Evolutionary conservation across 2,113 vertebrate genomes (phyloP), one percentile per base, ranked within the genome.

Genomic region (Proteles cristata): DNA sequence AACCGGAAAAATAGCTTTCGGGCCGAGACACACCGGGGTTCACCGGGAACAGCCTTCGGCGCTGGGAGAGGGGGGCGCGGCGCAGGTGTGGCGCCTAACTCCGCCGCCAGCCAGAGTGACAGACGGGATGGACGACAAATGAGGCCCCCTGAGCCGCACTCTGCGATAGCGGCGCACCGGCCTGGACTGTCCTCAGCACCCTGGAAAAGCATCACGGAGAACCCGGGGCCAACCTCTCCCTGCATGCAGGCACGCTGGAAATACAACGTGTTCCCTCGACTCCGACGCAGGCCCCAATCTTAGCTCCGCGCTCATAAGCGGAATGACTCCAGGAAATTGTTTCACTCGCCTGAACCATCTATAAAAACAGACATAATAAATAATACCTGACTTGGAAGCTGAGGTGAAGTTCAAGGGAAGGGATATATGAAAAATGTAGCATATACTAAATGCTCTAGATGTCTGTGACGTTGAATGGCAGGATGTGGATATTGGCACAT

Each of bases 31-130:
- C 50, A 8, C 14, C 7, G 35, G n/a, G 9, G 4, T 21, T 53
- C 14, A 4, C 43, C 1, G 50, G 28, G 16, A 69, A 45, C 61
- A 85, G 25, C 16, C 50, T 28, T 73, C 6, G 0, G 23, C 35
- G 17, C 0, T 0, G 7, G 63, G 48, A 61, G 50, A 63, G 43
- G 11, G 19, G 31, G 39, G 12, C 39, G 4, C 17, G 48, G 58
- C 31, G 58, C 48, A n/a, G 12, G 58, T 16, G 31, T 11, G 74
- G n/a, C 12, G 17, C 23, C 0, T 5, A 43, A 10, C 23, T 23
- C 16, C 4, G 58, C 77, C 25, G 26, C 58, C 6, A 12, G 26
- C 58, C 6, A 12, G 53, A 55, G 53, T 55, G 53, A 17, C 17
- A 55, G 53, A 55, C 8, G 45, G 0, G 39, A 33, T 43, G 5